Conservation (phyloP, 1,140 invertebrate species). For the Lutraria rhynchaena region DNA sequence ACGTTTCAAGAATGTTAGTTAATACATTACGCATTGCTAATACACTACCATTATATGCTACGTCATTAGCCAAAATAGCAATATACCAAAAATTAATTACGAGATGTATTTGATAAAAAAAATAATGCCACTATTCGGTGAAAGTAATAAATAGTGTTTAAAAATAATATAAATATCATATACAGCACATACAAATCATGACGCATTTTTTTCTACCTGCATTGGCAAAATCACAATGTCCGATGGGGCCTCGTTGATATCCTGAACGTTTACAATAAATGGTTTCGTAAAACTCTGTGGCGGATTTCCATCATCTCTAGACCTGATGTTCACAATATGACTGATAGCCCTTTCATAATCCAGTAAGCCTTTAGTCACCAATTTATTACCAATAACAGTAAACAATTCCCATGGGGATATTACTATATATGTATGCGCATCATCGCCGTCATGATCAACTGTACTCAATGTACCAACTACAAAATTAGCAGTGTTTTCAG, state of each 20-base stretch:
- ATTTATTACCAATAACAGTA: conserved; percentile 17
- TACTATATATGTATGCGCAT: conserved; percentile 21
- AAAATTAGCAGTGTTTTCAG: conserved; percentile 36
- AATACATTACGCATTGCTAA: no score
- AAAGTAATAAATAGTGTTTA: no score
- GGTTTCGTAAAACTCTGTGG: conserved; percentile 53
- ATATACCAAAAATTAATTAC: no score
- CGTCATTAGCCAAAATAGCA: no score
- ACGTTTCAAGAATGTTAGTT: no score
- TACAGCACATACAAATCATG: no score
- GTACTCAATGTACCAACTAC: conserved; percentile 20
- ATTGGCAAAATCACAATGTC: conserved; percentile 59
- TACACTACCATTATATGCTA: no score
- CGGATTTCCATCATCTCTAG: conserved; percentile 60
- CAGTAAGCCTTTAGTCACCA: conserved; percentile 16
- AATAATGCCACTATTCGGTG: no score
- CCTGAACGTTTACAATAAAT: conserved; percentile 59
- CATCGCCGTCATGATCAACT: conserved; percentile 14
- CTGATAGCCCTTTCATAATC: conserved; percentile 53
- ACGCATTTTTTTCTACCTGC: no score
- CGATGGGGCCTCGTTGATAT: conserved; percentile 70
- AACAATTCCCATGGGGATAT: conserved; percentile 32
- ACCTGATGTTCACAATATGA: conserved; percentile 55
- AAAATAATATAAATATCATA: no score
- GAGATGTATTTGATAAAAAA: no score